A percentile compares a stretch with the other conserved stretches of the same genome.
Evolutionary conservation across 2,797 vertebrate genomes (phyloP).

Genomic region (Pseudochromis fuscus): DNA sequence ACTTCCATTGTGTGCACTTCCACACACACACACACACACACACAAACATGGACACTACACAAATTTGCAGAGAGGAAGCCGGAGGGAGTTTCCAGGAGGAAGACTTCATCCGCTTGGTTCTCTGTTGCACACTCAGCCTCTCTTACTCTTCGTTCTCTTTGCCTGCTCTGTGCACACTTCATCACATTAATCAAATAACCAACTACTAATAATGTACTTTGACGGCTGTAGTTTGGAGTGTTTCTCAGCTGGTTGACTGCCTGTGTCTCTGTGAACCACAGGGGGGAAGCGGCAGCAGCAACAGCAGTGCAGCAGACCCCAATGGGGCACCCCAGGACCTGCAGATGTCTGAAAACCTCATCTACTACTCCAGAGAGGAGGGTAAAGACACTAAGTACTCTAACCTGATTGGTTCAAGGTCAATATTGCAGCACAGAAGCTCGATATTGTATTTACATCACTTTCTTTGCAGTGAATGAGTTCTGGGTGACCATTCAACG

Average conservation of each 20-base stretch:
- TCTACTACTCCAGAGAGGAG: slow-evolving; percentile 94
- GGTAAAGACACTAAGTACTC: slow-evolving; percentile 79
- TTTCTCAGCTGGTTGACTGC: slow-evolving; percentile 10
- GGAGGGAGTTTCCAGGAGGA: slow-evolving; percentile 66
- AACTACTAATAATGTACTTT: neutral
- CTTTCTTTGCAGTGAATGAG: slow-evolving; percentile 84
- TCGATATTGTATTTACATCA: no score
- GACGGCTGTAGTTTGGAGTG: neutral
- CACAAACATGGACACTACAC: slow-evolving; percentile 7
- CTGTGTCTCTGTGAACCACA: slow-evolving; percentile 31
- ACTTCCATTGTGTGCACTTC: slow-evolving; percentile 3
- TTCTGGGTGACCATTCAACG: slow-evolving; percentile 94
- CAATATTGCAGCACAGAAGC: neutral
- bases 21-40: slow-evolving; percentile 24
- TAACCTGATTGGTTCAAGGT: neutral
- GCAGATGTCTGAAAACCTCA: slow-evolving; percentile 96
- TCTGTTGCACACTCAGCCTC: slow-evolving; percentile 22
- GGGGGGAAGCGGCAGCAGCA: slow-evolving; percentile 64
- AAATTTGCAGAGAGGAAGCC: slow-evolving; percentile 51
- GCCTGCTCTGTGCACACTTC: neutral
- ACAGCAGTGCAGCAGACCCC: slow-evolving; percentile 50
- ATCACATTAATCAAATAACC: neutral
- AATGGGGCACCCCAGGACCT: slow-evolving; percentile 72
- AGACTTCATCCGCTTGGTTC: slow-evolving; percentile 32
- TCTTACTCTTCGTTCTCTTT: slow-evolving; percentile 2